phyloP scores from a whole-genome alignment of 2,888 invertebrate genomes.

The Venusia cambrica region DNA sequence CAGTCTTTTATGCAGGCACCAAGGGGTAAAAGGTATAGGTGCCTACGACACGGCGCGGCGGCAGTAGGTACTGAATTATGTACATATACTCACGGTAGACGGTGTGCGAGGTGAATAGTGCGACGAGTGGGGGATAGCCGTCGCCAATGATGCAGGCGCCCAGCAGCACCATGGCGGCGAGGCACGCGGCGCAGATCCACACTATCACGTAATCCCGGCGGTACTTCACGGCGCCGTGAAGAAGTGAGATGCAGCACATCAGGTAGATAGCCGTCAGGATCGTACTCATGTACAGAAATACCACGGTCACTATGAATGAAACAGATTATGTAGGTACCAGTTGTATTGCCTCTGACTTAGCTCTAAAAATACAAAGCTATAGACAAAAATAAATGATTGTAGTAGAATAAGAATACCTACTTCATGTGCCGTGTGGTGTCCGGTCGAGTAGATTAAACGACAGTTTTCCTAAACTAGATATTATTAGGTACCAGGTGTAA shows the following conservation, averaged over 20 bases:
- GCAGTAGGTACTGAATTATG: too few species aligned
- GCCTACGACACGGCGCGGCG: too few species aligned
- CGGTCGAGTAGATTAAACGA: too few species aligned
- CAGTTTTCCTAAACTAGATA: too few species aligned
- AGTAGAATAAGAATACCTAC: too few species aligned
- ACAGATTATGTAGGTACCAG: not conserved
- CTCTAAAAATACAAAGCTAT: too few species aligned
- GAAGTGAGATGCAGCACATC: constrained; percentile 69
- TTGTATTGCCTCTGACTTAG: too few species aligned
- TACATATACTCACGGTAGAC: constrained; percentile 63
- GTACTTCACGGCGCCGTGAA: constrained; percentile 72
- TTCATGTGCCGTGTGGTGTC: too few species aligned
- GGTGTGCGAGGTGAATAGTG: constrained; percentile 66
- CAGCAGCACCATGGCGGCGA: constrained; percentile 57
- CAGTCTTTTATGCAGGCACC: too few species aligned
- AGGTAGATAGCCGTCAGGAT: constrained; percentile 68
- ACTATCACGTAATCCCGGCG: constrained; percentile 69
- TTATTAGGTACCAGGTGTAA: too few species aligned
- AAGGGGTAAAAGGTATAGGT: too few species aligned
- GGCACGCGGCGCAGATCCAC: constrained; percentile 69
- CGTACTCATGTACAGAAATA: constrained; percentile 70
- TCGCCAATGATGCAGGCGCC: constrained; percentile 58
- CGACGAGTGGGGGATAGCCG: constrained; percentile 61
- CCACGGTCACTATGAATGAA: constrained; percentile 71
- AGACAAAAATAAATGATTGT: too few species aligned